Conservation (phyloP, 64 coral and sea anemone species). For the Stylophora pistillata region DNA sequence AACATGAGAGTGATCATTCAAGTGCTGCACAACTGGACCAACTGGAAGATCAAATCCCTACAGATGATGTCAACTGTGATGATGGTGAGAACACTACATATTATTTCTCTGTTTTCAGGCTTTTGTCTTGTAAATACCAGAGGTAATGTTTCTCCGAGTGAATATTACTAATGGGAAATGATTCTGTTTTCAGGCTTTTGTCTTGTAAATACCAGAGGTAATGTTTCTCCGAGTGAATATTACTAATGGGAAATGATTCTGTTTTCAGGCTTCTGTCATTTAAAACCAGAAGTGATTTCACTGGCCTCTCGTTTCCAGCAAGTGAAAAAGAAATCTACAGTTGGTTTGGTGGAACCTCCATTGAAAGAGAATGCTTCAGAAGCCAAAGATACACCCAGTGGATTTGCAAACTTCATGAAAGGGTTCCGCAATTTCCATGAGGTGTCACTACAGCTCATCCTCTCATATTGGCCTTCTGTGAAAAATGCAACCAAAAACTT, state of each 20-base stretch:
- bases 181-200: too few species aligned
- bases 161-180: neutral
- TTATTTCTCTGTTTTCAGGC: too few species aligned
- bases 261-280: neutral
- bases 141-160: too few species aligned
- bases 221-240: too few species aligned
- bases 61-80: too few species aligned
- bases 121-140: too few species aligned
- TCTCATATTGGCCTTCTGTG: conserved; percentile 9
- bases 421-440: conserved; percentile 12
- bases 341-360: neutral
- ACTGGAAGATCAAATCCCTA: too few species aligned
- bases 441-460: neutral
- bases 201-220: too few species aligned
- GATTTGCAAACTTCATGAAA: neutral
- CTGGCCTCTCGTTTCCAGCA: neutral
- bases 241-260: neutral
- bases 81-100: too few species aligned
- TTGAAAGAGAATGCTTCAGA: neutral
- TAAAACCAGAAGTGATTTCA: neutral
- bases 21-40: too few species aligned
- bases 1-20: neutral
- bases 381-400: neutral
- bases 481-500: conserved; percentile 18
- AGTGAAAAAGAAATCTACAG: neutral